Conservation (phyloP, 2,797 vertebrate species). For the Liasis olivaceus region DNA sequence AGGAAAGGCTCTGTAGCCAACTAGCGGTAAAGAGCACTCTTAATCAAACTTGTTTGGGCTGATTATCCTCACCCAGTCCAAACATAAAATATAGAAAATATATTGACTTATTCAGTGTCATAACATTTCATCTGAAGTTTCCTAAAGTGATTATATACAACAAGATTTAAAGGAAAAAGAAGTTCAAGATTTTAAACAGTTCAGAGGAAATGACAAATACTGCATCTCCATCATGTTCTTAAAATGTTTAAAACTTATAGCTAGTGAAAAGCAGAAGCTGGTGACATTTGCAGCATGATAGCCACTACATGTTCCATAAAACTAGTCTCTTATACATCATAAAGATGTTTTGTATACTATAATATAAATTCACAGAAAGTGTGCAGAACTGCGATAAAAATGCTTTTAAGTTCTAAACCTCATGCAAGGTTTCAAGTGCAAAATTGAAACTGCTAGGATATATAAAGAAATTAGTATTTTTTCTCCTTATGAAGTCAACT, state of each 20-base stretch:
- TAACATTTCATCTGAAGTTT: neutral
- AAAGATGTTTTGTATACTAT: neutral
- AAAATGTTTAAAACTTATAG: neutral
- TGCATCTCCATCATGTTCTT: neutral
- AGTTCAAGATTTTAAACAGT: neutral
- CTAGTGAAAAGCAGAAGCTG: neutral
- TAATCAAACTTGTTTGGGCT: neutral
- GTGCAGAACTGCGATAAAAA: conserved; percentile 5
- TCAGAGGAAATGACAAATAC: neutral
- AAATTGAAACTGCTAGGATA: neutral
- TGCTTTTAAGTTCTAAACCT: neutral
- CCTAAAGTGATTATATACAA: neutral
- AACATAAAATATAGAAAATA: neutral
- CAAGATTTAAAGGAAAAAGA: neutral
- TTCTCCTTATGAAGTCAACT: neutral
- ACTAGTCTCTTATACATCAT: neutral
- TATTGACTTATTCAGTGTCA: neutral
- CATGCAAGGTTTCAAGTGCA: neutral
- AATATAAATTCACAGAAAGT: neutral
- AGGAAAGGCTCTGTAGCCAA: neutral
- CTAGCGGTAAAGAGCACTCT: neutral
- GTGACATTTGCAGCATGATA: neutral
- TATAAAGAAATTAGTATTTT: neutral
- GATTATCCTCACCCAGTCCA: neutral
- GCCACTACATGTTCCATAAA: neutral